These are phyloP conservation scores for Heteronetta atricapilla DNA, from an alignment of 2,113 vertebrate species.

Conservation along the genomic window DNA sequence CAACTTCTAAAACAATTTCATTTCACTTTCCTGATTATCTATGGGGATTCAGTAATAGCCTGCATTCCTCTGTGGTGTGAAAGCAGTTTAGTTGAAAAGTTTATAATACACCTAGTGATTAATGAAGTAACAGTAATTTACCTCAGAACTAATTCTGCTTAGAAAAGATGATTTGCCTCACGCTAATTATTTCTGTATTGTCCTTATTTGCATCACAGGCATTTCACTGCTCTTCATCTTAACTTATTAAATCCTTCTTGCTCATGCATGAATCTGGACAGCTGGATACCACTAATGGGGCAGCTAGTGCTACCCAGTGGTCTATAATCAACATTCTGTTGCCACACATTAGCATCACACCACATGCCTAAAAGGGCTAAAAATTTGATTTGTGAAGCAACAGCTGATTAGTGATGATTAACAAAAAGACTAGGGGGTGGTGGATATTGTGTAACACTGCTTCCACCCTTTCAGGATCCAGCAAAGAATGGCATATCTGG, in stretches of 20 bases:
- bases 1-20: background rate
- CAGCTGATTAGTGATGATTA: constrained; percentile 55
- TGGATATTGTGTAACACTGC: background rate
- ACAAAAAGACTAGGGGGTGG: background rate
- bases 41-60: background rate
- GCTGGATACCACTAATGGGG: constrained; percentile 31
- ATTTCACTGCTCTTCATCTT: constrained; percentile 26
- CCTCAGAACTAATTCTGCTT: background rate
- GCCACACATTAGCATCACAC: constrained; percentile 2
- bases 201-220: constrained; percentile 22
- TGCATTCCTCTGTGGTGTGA: background rate
- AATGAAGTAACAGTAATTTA: background rate
- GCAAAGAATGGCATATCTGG: background rate
- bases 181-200: constrained; percentile 29
- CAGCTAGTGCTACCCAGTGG: constrained; percentile 19
- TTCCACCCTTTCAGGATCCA: background rate
- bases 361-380: constrained; percentile 22
- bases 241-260: constrained; percentile 37
- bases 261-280: constrained; percentile 37
- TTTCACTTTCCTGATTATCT: background rate
- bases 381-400: constrained; percentile 51
- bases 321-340: constrained; percentile 48
- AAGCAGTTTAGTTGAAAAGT: background rate
- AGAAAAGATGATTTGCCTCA: constrained; percentile 18
- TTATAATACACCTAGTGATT: background rate